Evolutionary conservation across 2,797 vertebrate genomes (phyloP).

Genomic region (Okamejei kenojei): DNA sequence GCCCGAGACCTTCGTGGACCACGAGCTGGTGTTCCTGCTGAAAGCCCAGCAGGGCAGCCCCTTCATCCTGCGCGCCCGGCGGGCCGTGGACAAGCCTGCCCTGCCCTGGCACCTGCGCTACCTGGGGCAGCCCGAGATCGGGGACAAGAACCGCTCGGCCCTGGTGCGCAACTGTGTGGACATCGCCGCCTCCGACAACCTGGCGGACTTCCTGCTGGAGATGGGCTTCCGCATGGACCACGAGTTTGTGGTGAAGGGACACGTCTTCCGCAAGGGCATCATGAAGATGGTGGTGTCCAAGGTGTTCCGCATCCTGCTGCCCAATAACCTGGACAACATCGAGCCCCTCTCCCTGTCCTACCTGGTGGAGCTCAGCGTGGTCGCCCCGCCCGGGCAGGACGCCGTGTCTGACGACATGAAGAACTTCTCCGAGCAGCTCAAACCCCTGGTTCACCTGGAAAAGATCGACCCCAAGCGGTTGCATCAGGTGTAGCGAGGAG

Average conservation of each 20-base stretch:
- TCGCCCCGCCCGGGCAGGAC: conserved; percentile 86
- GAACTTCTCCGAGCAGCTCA: conserved; percentile 90
- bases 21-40: conserved; percentile 90
- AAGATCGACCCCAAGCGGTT: conserved; percentile 95
- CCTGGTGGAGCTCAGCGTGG: conserved; percentile 84
- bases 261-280: conserved; percentile 84
- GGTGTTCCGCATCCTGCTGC: conserved; percentile 80
- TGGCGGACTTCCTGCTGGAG: conserved; percentile 87
- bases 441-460: conserved; percentile 88
- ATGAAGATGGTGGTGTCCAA: conserved; percentile 95
- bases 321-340: conserved; percentile 82
- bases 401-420: conserved; percentile 89
- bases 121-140: conserved; percentile 89
- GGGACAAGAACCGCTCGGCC: conserved; percentile 85
- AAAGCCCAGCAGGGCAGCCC: conserved; percentile 95
- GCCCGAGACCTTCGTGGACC: conserved; percentile 83
- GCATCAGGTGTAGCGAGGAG: background rate
- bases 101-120: conserved; percentile 90
- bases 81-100: conserved; percentile 73
- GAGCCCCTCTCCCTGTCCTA: conserved; percentile 88
- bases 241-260: conserved; percentile 87
- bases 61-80: conserved; percentile 82
- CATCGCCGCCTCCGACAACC: conserved; percentile 83
- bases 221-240: conserved; percentile 99
- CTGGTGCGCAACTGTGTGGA: conserved; percentile 92